Evolutionary conservation across 2,888 invertebrate species (phyloP).

Genomic region (Anthophora plumipes): DNA sequence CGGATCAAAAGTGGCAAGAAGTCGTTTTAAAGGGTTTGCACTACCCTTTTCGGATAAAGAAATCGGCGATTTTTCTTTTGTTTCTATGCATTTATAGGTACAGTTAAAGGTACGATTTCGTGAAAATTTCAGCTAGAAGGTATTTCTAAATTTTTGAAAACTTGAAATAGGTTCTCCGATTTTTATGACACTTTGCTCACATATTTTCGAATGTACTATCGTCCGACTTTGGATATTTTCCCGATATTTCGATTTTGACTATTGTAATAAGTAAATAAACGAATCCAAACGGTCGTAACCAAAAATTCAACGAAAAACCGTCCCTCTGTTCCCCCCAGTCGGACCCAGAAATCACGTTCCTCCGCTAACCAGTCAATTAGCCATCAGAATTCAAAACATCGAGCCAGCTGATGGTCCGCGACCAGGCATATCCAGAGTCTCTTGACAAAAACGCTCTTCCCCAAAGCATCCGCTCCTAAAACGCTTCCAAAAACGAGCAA

Average conservation of each 20-base stretch:
- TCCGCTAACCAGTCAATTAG: slow-evolving; percentile 22
- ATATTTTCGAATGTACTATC: too few species aligned
- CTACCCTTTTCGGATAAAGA: neutral
- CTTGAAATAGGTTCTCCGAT: too few species aligned
- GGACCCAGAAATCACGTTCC: slow-evolving; percentile 1
- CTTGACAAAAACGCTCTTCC: slow-evolving; percentile 24
- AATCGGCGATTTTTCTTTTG: too few species aligned
- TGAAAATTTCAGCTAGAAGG: too few species aligned
- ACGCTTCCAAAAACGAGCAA: slow-evolving; percentile 7
- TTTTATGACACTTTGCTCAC: too few species aligned
- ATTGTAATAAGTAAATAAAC: neutral
- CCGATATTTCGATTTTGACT: too few species aligned
- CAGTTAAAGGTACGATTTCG: too few species aligned
- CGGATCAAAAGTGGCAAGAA: neutral
- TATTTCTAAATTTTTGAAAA: too few species aligned
- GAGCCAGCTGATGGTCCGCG: neutral
- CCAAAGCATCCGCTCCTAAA: slow-evolving; percentile 6
- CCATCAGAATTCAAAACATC: slow-evolving; percentile 44
- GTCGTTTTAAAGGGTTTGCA: neutral
- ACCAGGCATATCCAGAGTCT: neutral
- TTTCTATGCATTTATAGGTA: too few species aligned
- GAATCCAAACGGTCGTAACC: too few species aligned
- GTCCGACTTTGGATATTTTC: too few species aligned
- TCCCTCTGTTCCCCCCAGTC: neutral
- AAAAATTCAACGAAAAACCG: too few species aligned